Evolutionary conservation across 2,113 vertebrate genomes (phyloP).

Genomic region (Gorsachius goisagi): DNA sequence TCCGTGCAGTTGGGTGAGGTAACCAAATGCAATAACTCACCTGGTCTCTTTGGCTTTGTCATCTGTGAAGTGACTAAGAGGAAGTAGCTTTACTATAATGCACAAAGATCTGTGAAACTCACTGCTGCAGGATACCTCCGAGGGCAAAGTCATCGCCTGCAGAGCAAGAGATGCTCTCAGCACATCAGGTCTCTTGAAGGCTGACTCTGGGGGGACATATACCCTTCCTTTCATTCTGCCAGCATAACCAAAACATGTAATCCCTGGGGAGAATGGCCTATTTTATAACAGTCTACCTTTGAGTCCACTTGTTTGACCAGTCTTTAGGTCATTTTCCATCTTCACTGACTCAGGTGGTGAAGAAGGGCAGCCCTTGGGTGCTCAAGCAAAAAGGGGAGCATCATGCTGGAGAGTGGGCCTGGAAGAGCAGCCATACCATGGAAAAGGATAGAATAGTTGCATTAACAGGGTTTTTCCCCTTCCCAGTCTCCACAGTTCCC

Average conservation of each 20-base stretch:
- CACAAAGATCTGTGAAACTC: neutral
- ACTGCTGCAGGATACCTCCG: neutral
- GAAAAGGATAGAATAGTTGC: neutral
- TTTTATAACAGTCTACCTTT: neutral
- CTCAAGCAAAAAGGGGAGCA: neutral
- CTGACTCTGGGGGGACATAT: neutral
- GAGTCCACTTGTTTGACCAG: neutral
- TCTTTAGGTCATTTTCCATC: neutral
- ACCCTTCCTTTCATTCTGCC: neutral
- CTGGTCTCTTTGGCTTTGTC: neutral
- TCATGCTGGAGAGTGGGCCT: neutral
- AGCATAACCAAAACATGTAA: fast-evolving
- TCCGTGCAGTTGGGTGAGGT: neutral
- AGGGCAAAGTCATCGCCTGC: neutral
- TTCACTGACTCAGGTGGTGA: neutral
- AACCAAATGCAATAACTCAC: neutral
- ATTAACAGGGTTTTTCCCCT: neutral
- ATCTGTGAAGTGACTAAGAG: neutral
- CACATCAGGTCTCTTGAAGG: neutral
- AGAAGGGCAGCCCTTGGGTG: neutral
- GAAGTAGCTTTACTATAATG: neutral
- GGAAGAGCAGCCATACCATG: neutral
- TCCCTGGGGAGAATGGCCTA: fast-evolving
- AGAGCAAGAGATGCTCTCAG: neutral
- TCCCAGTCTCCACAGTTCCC: neutral